Conservation (phyloP, 2,888 invertebrate genomes). For the Anodontia alba region DNA sequence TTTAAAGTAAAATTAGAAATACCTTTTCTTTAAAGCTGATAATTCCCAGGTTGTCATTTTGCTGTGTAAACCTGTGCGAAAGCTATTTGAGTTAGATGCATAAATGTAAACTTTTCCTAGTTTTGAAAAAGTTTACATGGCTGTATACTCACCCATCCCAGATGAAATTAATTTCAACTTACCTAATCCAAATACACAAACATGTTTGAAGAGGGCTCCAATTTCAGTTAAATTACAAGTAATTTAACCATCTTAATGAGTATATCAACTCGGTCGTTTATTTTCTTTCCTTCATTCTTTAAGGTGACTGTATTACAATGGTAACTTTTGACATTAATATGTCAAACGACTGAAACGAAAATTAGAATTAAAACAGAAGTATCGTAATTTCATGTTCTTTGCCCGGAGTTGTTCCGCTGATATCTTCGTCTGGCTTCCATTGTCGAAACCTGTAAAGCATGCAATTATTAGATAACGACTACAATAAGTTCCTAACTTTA, state of each 20-base stretch:
- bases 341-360: conserved; percentile 7
- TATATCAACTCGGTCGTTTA: neutral
- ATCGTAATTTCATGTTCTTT: neutral
- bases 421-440: neutral
- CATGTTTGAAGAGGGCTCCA: neutral
- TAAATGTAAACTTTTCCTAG: neutral
- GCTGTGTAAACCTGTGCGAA: no score
- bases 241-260: conserved; percentile 16
- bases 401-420: neutral
- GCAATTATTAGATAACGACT: no score
- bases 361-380: neutral
- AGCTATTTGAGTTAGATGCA: no score
- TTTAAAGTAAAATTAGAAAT: no score
- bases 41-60: no score
- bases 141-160: neutral
- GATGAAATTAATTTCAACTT: neutral
- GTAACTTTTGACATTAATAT: conserved; percentile 14
- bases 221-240: conserved; percentile 17
- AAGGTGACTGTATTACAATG: conserved; percentile 1
- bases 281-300: conserved; percentile 9
- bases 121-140: neutral
- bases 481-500: no score
- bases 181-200: neutral
- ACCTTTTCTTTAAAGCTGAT: no score
- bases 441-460: neutral